phyloP scores from a whole-genome alignment of 2,888 invertebrate species.

The Allygus modestus region DNA sequence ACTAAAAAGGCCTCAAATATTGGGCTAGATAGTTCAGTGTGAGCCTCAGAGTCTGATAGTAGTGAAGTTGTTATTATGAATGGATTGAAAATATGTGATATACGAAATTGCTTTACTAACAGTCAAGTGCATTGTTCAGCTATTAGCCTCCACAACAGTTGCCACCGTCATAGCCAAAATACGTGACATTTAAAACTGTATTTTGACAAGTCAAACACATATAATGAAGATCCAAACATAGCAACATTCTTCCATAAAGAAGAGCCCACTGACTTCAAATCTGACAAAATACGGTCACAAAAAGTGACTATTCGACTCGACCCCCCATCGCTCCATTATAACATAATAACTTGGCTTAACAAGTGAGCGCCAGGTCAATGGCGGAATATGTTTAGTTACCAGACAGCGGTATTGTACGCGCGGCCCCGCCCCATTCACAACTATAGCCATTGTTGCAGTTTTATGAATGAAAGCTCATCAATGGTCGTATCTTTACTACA shows the following conservation, averaged over 20 bases:
- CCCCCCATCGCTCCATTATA: background rate
- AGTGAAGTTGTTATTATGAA: no score
- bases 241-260: background rate
- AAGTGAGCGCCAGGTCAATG: conserved; percentile 44
- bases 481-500: conserved; percentile 57
- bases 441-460: conserved; percentile 42
- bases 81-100: no score
- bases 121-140: no score
- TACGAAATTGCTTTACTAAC: no score
- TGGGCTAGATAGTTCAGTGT: no score
- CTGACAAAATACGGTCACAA: conserved; percentile 10
- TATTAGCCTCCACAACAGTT: no score
- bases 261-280: background rate
- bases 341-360: conserved; percentile 37
- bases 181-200: no score
- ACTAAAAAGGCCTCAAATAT: no score
- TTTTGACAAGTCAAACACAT: no score
- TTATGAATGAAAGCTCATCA: conserved; percentile 58
- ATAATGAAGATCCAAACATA: no score
- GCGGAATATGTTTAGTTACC: conserved; percentile 53
- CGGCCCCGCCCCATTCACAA: conserved; percentile 44
- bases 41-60: no score
- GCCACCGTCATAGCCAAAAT: no score
- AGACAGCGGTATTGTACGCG: conserved; percentile 48
- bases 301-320: background rate